Percentiles rank a stretch among this genome's conserved stretches.
These are phyloP conservation scores for Acrocephalus scirpaceus DNA, from an alignment of 2,797 vertebrate genomes.

Conservation along the genomic window DNA sequence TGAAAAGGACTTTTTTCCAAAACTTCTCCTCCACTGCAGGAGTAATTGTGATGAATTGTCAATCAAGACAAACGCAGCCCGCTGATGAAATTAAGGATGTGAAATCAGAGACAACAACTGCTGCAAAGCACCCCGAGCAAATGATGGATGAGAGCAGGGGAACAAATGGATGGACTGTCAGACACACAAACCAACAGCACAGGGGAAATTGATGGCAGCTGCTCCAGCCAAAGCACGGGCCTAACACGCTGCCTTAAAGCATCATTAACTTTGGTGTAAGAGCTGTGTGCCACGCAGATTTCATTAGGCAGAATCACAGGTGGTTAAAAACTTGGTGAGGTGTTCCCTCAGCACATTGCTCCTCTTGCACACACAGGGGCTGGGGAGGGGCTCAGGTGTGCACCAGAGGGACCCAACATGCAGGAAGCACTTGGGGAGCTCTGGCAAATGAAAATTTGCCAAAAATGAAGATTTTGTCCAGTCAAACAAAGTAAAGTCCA, in stretches of 20 bases:
- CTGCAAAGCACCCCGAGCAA: not conserved
- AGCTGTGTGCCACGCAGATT: slow-evolving; percentile 10
- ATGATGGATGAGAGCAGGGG: slow-evolving; percentile 49
- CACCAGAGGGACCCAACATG: not conserved
- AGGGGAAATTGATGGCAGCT: slow-evolving; percentile 42
- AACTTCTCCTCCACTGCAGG: not conserved
- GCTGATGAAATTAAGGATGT: not conserved
- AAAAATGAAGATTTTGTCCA: not conserved
- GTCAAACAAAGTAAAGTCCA: not conserved
- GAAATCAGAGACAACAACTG: slow-evolving; percentile 33
- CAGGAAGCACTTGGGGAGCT: not conserved
- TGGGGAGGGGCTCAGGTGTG: not conserved
- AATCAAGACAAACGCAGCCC: not conserved
- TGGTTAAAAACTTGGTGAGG: slow-evolving; percentile 23
- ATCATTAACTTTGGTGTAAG: slow-evolving; percentile 54
- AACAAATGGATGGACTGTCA: slow-evolving; percentile 50
- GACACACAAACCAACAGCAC: not conserved
- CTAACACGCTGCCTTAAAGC: slow-evolving; percentile 10
- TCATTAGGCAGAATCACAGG: slow-evolving; percentile 36
- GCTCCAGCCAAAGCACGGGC: not conserved
- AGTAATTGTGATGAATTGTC: slow-evolving; percentile 28
- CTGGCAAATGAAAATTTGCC: not conserved
- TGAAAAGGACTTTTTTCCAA: not conserved
- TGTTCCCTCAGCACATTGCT: not conserved
- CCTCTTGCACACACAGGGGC: not conserved